Conservation (phyloP, 2,888 invertebrate genomes). For the Oscheius sp. region DNA sequence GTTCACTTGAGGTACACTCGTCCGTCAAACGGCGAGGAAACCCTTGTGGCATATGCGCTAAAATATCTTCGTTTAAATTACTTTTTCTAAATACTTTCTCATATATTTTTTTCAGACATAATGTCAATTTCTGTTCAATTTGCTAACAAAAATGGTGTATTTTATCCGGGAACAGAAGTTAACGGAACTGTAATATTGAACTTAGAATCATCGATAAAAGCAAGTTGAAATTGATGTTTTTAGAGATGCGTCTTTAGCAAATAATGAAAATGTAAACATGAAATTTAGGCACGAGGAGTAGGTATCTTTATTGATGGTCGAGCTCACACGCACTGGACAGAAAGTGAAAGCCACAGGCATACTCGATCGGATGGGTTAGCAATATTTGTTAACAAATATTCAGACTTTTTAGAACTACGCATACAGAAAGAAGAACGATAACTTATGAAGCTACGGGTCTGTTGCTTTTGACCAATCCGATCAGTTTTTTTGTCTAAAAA, state of each 20-base stretch:
- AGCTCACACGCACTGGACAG: slow-evolving; percentile 23
- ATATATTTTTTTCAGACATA: not conserved
- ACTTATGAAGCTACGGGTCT: slow-evolving; percentile 16
- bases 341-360: slow-evolving; percentile 9
- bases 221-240: not conserved
- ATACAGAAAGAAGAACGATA: slow-evolving; percentile 6
- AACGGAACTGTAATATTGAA: slow-evolving; percentile 9
- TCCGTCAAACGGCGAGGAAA: no score
- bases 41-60: no score
- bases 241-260: not conserved
- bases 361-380: slow-evolving; percentile 11
- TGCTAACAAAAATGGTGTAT: slow-evolving; percentile 9
- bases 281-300: slow-evolving; percentile 14
- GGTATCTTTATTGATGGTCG: slow-evolving; percentile 15
- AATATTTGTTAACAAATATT: not conserved
- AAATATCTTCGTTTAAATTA: no score
- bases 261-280: not conserved
- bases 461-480: no score
- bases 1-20: no score
- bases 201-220: slow-evolving; percentile 13
- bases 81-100: not conserved
- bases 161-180: slow-evolving; percentile 25
- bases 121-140: slow-evolving; percentile 21
- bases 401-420: not conserved
- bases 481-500: no score